These are phyloP conservation scores for Urocynchramus pylzowi DNA, from an alignment of 2,113 vertebrate genomes.

Conservation along the genomic window DNA sequence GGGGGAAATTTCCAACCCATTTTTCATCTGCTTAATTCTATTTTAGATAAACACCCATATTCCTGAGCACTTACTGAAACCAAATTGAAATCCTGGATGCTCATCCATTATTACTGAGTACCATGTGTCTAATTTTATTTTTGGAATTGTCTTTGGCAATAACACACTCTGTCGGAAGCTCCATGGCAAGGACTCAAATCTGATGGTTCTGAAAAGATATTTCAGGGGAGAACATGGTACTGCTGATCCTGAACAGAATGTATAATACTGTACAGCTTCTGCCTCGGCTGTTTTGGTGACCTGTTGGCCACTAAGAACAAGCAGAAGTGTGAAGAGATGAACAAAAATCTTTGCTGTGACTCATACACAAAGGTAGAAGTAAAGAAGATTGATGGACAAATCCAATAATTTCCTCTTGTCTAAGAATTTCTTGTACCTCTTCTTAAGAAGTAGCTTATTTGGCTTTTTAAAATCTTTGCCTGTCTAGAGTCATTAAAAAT, in stretches of 20 bases:
- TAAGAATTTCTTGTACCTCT: background rate
- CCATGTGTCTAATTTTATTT: slow-evolving; percentile 50
- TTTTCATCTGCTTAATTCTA: background rate
- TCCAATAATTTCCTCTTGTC: background rate
- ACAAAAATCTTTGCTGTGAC: background rate
- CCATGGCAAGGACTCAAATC: background rate
- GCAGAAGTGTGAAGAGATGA: background rate
- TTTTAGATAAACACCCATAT: slow-evolving; percentile 6
- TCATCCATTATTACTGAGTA: slow-evolving; percentile 31
- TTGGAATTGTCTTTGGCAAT: slow-evolving; percentile 31
- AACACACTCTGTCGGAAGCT: background rate
- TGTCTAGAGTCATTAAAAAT: background rate
- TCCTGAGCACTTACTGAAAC: background rate
- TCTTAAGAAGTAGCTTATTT: background rate
- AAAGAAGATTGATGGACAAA: background rate
- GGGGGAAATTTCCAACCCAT: background rate
- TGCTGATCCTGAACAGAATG: background rate
- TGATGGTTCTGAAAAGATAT: background rate
- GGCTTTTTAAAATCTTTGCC: background rate
- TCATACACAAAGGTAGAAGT: background rate
- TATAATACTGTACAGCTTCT: background rate
- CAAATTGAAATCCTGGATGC: slow-evolving; percentile 22
- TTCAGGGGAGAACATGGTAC: background rate
- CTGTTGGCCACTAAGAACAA: background rate
- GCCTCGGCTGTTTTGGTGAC: background rate